phyloP scores from a whole-genome alignment of 2,888 invertebrate genomes.

The Eutolmus rufibarbis region DNA sequence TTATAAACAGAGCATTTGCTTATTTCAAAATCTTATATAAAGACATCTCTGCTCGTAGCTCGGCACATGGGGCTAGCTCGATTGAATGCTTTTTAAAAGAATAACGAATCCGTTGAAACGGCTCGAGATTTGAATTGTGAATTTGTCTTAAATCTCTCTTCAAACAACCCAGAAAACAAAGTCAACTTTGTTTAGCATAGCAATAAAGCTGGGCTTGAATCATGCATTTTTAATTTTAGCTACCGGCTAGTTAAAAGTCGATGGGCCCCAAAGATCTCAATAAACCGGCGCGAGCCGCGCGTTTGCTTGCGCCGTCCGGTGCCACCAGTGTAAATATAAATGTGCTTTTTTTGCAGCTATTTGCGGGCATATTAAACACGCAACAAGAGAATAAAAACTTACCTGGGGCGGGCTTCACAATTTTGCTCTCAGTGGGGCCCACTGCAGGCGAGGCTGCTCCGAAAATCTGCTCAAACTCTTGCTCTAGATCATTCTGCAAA shows the following conservation, averaged over 20 bases:
- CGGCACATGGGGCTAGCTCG: background rate
- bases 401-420: conserved; percentile 76
- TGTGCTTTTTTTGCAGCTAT: background rate
- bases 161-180: background rate
- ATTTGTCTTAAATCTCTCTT: background rate
- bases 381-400: conserved; percentile 50
- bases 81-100: background rate
- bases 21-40: background rate
- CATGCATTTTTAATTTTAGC: background rate
- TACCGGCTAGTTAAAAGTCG: background rate
- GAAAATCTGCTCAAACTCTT: conserved; percentile 69
- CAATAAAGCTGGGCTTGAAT: background rate
- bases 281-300: background rate
- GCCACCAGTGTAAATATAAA: background rate
- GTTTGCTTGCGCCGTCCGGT: background rate
- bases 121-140: no score
- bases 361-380: background rate
- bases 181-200: background rate
- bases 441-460: conserved; percentile 39
- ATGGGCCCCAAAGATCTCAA: background rate
- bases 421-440: conserved; percentile 66
- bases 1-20: background rate
- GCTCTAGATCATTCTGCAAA: conserved; percentile 67
- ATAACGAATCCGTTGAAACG: background rate
- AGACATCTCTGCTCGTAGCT: background rate